Evolutionary conservation across 2,888 invertebrate species (phyloP), one percentile per base, ranked within the genome.

Genomic region (Cheilosia pagana): DNA sequence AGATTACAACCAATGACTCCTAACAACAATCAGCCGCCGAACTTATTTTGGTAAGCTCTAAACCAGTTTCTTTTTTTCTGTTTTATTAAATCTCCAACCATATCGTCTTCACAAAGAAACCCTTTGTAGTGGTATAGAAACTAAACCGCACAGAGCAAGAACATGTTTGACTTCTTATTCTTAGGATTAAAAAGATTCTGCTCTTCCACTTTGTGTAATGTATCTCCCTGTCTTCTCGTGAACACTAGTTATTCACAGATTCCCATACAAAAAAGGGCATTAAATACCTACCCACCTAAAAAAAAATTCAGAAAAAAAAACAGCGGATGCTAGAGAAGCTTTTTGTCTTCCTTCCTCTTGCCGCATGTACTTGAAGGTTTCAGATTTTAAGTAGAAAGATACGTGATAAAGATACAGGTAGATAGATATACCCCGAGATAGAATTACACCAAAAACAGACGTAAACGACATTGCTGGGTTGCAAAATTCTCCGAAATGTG

Each of bases 351-450:
- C 35, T 67, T 74, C 52, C 59, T 55, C 45, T 45, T 62, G 7
- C 19, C 53, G 28, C 43, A 59, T 23, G 39, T 63, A 74, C 63
- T 31, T 63, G 57, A 74, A 63, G 45, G 50, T 79, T 60, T 70
- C 60, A 60, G 60, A 48, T 72, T 68, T 74, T 60, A 60, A 60
- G 53, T 68, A 53, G 67, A 68, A 67, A 81, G 67, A 74, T 74
- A 81, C 67, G 67, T 67, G 79, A 79, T 74, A 81, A 62, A 74
- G 74, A 68, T 74, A 81, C 79, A 74, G 53, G 74, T 31, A 79
- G 59, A 60, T 79, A 79, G 74, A 74, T 72, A 71, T 45, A 57
- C 57, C 57, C 48, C 48, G 48, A 72, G 79, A 81, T 81, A 67
- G 53, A 81, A 81, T 81, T 81, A 74, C 79, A 74, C 53, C 41